Conservation (phyloP, 2,888 invertebrate species). For the Endomychus coccineus region DNA sequence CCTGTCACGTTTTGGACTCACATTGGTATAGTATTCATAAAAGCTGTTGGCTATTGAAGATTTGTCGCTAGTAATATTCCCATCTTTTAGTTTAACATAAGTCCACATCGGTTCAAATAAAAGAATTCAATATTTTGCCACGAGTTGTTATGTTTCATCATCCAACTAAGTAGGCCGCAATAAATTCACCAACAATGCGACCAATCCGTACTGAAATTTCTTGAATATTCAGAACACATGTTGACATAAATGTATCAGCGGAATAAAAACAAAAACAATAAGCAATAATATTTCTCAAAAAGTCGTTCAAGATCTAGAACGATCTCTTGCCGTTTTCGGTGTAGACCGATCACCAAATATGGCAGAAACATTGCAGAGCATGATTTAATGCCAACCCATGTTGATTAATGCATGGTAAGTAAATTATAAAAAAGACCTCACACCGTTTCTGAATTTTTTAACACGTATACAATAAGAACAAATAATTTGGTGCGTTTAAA, state of each 20-base stretch:
- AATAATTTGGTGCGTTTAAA: slow-evolving; percentile 14
- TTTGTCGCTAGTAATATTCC: no score
- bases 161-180: no score
- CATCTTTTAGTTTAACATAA: no score
- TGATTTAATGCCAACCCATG: slow-evolving; percentile 25
- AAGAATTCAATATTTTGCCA: no score
- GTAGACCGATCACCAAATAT: slow-evolving; percentile 23
- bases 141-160: no score
- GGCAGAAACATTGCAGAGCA: slow-evolving; percentile 24
- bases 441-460: slow-evolving; percentile 24
- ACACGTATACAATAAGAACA: slow-evolving; percentile 17
- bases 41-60: no score
- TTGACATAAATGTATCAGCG: slow-evolving; percentile 8
- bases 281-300: slow-evolving; percentile 11
- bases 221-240: no score
- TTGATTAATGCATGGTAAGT: slow-evolving; percentile 27
- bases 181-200: no score
- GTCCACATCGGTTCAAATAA: no score
- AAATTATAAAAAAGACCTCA: slow-evolving; percentile 29
- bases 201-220: no score
- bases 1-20: no score
- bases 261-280: slow-evolving; percentile 9
- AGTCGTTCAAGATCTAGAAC: slow-evolving; percentile 21
- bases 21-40: no score
- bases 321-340: slow-evolving; percentile 21